Evolutionary conservation across 2,113 vertebrate genomes (phyloP).

Genomic region (Hyaena hyaena): DNA sequence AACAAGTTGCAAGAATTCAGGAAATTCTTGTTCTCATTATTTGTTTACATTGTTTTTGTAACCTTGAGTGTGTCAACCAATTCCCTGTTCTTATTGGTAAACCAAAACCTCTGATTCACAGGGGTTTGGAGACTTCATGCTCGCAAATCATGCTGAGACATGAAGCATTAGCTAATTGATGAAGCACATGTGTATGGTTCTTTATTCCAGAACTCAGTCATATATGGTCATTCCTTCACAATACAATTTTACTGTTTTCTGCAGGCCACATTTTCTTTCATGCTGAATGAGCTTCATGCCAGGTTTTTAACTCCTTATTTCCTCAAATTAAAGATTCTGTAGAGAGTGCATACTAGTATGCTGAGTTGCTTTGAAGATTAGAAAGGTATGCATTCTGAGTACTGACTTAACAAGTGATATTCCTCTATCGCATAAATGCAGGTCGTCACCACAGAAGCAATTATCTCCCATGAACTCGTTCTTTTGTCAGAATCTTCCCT

Average conservation of each 20-base stretch:
- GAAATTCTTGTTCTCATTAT: neutral
- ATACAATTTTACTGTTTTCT: neutral
- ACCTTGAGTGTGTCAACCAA: constrained; percentile 9
- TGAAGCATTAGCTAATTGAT: constrained; percentile 14
- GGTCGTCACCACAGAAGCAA: neutral
- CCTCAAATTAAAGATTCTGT: constrained; percentile 13
- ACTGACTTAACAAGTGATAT: neutral
- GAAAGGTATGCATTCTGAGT: neutral
- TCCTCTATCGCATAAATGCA: neutral
- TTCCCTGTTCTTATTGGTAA: constrained; percentile 37
- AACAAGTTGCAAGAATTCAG: constrained; percentile 12
- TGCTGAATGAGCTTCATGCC: neutral
- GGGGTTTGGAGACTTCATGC: neutral
- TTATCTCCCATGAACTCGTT: neutral
- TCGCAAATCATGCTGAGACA: constrained; percentile 37
- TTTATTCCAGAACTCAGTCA: constrained; percentile 39
- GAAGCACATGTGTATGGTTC: neutral
- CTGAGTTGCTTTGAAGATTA: neutral
- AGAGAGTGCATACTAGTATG: neutral
- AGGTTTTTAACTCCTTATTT: constrained; percentile 26
- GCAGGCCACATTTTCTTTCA: neutral
- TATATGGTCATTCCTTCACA: neutral
- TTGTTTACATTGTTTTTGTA: constrained; percentile 35
- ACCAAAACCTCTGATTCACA: neutral
- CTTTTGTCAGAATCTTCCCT: neutral